Conservation (phyloP, 2,113 vertebrate species). For the Myanophis thanlyinensis region DNA sequence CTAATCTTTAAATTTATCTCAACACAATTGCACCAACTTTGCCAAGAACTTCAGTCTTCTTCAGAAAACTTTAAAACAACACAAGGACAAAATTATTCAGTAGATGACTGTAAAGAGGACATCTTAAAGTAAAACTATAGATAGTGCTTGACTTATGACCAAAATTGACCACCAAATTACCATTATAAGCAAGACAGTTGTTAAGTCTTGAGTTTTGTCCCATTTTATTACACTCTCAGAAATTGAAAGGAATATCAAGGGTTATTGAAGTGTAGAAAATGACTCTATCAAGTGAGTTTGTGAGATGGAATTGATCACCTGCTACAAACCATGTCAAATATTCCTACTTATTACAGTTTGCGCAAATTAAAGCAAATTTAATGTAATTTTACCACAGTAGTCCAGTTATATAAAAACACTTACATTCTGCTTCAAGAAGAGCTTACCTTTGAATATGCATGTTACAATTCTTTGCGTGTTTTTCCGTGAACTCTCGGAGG, state of each 20-base stretch:
- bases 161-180: background rate
- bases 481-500: conserved; percentile 18
- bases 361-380: background rate
- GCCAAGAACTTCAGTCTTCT: background rate
- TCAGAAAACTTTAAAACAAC: background rate
- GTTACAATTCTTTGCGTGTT: background rate
- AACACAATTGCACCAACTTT: background rate
- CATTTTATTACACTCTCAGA: background rate
- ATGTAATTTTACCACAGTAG: background rate
- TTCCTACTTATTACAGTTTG: background rate
- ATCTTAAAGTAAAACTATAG: background rate
- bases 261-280: background rate
- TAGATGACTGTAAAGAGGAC: background rate
- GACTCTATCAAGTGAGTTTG: background rate
- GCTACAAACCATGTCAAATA: background rate
- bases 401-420: background rate
- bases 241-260: background rate
- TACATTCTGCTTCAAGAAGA: background rate
- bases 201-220: background rate
- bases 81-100: background rate
- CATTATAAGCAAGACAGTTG: background rate
- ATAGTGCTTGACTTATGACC: background rate
- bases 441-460: background rate
- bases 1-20: background rate
- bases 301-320: background rate